phyloP scores from a whole-genome alignment of 2,113 vertebrate genomes.

The Corythaixoides concolor region DNA sequence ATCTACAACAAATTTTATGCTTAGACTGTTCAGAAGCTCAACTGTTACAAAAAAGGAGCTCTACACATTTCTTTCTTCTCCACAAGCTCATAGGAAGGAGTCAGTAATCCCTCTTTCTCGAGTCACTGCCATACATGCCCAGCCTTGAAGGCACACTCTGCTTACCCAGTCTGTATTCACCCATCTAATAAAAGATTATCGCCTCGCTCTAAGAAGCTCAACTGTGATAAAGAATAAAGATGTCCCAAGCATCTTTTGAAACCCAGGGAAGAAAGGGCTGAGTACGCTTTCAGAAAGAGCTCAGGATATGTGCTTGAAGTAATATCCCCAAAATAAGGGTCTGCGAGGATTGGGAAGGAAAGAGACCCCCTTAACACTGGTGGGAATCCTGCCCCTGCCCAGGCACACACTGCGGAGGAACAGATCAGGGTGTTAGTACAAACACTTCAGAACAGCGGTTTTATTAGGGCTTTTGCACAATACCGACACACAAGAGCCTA shows the following conservation, averaged over 20 bases:
- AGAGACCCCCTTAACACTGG: background rate
- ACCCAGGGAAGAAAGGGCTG: background rate
- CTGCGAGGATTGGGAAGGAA: background rate
- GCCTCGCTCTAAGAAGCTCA: background rate
- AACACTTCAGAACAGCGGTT: background rate
- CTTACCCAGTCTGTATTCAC: rapidly evolving
- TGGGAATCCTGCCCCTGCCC: background rate
- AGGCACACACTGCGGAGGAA: background rate
- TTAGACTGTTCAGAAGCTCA: background rate
- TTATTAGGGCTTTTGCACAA: slow-evolving; percentile 45
- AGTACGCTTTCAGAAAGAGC: background rate
- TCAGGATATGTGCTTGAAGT: background rate
- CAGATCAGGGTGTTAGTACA: background rate
- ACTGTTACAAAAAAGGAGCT: background rate
- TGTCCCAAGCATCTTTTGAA: background rate
- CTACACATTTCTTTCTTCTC: background rate
- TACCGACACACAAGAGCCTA: background rate
- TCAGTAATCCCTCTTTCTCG: background rate
- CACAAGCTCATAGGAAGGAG: background rate
- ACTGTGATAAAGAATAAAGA: background rate
- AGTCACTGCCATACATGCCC: background rate
- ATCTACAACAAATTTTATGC: background rate
- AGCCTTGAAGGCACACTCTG: background rate
- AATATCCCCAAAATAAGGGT: background rate
- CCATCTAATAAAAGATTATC: background rate